phyloP scores from a whole-genome alignment of 2,113 vertebrate genomes.

The Oostethus manadensis region DNA sequence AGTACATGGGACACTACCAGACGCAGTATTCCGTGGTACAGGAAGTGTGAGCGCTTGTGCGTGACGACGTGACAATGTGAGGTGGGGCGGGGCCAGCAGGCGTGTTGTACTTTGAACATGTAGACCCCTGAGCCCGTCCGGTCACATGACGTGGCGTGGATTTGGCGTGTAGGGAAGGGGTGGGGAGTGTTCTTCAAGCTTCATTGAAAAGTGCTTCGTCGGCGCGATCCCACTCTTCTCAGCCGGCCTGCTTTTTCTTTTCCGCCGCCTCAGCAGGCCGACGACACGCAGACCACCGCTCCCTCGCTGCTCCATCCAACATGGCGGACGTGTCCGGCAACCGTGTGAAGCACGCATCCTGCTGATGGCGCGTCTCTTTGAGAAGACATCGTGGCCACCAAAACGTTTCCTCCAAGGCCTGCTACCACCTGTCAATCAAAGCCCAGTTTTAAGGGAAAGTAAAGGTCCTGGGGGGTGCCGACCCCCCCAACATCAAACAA shows the following conservation, averaged over 20 bases:
- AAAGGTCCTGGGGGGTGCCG: too few species aligned
- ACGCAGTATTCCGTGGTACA: too few species aligned
- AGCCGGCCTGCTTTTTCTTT: slow-evolving; percentile 43
- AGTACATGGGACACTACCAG: too few species aligned
- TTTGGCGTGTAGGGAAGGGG: slow-evolving; percentile 45
- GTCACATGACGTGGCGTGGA: slow-evolving; percentile 51
- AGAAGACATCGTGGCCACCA: not conserved
- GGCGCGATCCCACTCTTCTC: slow-evolving; percentile 45
- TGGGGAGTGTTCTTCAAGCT: slow-evolving; percentile 60
- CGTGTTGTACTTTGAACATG: slow-evolving; percentile 57
- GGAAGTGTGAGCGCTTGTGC: too few species aligned
- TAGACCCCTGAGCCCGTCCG: slow-evolving; percentile 60
- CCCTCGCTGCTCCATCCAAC: not conserved
- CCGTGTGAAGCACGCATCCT: too few species aligned
- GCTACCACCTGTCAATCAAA: not conserved
- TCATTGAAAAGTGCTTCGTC: slow-evolving; percentile 59
- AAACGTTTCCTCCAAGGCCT: not conserved
- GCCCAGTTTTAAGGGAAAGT: not conserved
- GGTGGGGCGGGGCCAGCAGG: slow-evolving; percentile 24
- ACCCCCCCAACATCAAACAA: too few species aligned
- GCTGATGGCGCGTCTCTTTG: not conserved
- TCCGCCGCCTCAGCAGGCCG: slow-evolving; percentile 49
- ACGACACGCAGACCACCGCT: not conserved
- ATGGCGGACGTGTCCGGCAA: not conserved
- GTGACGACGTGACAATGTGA: too few species aligned